Percentiles rank a stretch among this genome's conserved stretches.
Conservation (phyloP, 2,113 vertebrate species). For the Centropus bengalensis region DNA sequence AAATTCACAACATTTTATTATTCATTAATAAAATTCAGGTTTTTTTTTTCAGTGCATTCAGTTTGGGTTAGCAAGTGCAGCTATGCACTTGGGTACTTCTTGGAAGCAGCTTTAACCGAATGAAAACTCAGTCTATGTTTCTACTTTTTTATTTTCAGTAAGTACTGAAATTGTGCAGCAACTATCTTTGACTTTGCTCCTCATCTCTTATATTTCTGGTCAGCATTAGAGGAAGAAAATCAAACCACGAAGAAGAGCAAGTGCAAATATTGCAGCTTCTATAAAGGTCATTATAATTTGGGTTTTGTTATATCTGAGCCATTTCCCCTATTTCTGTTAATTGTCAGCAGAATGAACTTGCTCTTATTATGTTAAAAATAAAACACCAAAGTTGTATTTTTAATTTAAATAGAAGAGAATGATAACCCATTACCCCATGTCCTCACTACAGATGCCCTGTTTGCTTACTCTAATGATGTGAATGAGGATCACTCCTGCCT, state of each 20-base stretch:
- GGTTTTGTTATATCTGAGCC: conserved; percentile 17
- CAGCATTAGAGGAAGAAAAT: background rate
- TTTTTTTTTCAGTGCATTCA: too few species aligned
- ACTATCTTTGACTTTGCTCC: background rate
- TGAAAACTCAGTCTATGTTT: background rate
- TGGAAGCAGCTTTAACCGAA: background rate
- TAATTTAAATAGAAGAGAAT: conserved; percentile 8
- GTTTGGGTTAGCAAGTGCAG: background rate
- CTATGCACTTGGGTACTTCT: background rate
- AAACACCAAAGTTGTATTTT: background rate
- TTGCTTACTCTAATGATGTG: background rate
- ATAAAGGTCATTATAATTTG: conserved; percentile 11
- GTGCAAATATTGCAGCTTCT: background rate
- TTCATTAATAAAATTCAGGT: too few species aligned
- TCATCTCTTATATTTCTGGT: background rate
- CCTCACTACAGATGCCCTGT: background rate
- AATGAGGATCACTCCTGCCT: background rate
- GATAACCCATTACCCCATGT: conserved; percentile 35
- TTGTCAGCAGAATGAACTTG: conserved; percentile 21
- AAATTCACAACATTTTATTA: background rate
- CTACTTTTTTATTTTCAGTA: background rate
- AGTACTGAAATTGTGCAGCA: background rate
- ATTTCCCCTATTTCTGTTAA: conserved; percentile 27
- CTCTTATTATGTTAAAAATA: conserved; percentile 48
- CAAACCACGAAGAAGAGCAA: background rate